Evolutionary conservation across 2,797 vertebrate genomes (phyloP).

Genomic region (Premnoplex brunnescens): DNA sequence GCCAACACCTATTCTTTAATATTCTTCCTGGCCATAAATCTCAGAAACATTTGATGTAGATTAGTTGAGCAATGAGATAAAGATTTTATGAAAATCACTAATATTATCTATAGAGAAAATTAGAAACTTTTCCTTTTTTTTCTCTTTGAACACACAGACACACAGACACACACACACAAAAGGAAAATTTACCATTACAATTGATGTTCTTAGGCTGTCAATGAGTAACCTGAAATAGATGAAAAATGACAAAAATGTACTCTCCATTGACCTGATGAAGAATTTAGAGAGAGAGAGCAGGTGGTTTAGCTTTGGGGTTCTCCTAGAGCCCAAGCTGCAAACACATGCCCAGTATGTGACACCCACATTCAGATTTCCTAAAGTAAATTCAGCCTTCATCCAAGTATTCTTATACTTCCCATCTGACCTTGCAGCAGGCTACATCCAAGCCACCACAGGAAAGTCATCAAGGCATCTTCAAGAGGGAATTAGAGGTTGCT

Average conservation of each 20-base stretch:
- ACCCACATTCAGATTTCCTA: neutral
- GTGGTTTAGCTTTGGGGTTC: neutral
- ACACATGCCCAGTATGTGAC: neutral
- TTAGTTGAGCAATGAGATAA: neutral
- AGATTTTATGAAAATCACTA: neutral
- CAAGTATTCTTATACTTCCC: neutral
- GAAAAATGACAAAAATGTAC: neutral
- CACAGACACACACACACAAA: neutral
- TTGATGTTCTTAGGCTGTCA: neutral
- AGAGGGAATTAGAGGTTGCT: neutral
- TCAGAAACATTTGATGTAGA: neutral
- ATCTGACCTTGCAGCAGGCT: neutral
- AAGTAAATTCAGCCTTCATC: neutral
- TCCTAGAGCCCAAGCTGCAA: neutral
- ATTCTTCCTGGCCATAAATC: neutral
- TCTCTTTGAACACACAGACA: neutral
- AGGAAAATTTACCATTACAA: neutral
- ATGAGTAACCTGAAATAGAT: neutral
- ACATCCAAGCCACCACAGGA: neutral
- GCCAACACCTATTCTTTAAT: neutral
- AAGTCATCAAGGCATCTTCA: neutral
- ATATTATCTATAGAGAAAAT: neutral
- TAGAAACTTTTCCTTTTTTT: neutral
- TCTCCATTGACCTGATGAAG: neutral
- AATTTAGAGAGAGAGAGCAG: neutral